phyloP scores from a whole-genome alignment of 2,888 invertebrate species.

The Xestoiulus laeticollis region DNA sequence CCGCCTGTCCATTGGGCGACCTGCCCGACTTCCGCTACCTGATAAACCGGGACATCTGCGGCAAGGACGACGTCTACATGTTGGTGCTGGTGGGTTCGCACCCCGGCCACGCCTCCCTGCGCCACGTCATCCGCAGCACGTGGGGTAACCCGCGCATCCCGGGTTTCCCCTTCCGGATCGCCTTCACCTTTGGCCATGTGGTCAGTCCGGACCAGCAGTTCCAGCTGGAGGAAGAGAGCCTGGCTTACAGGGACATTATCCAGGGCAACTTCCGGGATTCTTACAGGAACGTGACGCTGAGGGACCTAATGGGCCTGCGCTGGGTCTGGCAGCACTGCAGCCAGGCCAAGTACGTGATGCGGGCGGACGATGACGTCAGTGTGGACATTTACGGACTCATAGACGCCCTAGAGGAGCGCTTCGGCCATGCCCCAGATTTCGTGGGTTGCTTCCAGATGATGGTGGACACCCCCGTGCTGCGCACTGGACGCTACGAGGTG shows the following conservation, averaged over 20 bases:
- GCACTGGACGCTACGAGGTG: constrained; percentile 50
- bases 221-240: constrained; percentile 49
- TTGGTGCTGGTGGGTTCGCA: constrained; percentile 53
- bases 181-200: constrained; percentile 50
- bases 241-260: constrained; percentile 47
- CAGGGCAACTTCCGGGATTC: constrained; percentile 54
- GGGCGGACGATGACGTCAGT: constrained; percentile 52
- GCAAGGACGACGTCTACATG: constrained; percentile 50
- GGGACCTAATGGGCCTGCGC: constrained; percentile 53
- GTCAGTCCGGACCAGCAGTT: constrained; percentile 4
- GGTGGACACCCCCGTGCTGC: constrained; percentile 45
- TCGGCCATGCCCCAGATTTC: constrained; percentile 31
- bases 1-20: constrained; percentile 52
- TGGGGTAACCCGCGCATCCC: constrained; percentile 48
- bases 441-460: constrained; percentile 50
- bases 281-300: constrained; percentile 51
- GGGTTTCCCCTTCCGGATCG: constrained; percentile 46
- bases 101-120: constrained; percentile 33
- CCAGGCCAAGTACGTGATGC: constrained; percentile 53
- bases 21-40: constrained; percentile 50
- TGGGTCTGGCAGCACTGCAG: constrained; percentile 53
- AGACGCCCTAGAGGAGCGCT: constrained; percentile 36
- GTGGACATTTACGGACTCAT: constrained; percentile 53
- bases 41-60: constrained; percentile 53
- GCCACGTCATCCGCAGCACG: constrained; percentile 51